Evolutionary conservation across 2,113 vertebrate species (phyloP), one percentile per base, ranked within the genome.

Genomic region (Chauna torquata): DNA sequence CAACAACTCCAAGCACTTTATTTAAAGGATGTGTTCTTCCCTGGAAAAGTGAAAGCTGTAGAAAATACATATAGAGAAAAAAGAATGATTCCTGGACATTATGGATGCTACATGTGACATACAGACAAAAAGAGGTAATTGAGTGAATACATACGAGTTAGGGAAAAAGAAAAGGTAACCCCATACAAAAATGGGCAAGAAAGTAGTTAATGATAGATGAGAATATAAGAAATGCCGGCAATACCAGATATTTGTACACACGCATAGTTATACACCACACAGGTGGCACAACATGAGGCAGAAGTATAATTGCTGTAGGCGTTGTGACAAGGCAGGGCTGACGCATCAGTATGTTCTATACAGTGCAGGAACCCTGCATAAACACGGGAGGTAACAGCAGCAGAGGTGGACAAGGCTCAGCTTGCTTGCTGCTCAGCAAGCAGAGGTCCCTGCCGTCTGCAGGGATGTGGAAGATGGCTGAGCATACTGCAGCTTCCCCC

Each of bases 311-410:
- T 88, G 68, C 75, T 69, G 6, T 8, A 11, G 16, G n/a, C 30
- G 45, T 54, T 57, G 83, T 30, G 30, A 65, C 62, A 55, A 47
- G 11, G 18, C 38, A 50, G 52, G 34, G 6, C 17, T 20, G n/a
- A 14, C n/a, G 24, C n/a, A 14, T 38, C 28, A 19, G 44, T 11
- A 36, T 0, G 1, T 4, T 15, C 38, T 1, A 34, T 17, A 28
- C 16, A 25, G 40, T 11, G 23, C 34, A 80, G 54, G 34, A 72
- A 25, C 49, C 30, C 45, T 42, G 19, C 8, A 47, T 3, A 24
- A 83, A 27, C 30, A 57, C 14, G 24, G 34, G 5, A 11, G 61
- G 14, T 19, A 54, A 30, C 16, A 82, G 72, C 44, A 78, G 38
- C 55, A 58, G 57, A 32, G 2, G 11, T 8, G 18, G 11, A 36